These are phyloP conservation scores for Hyposoter dolosus DNA, from an alignment of 2,888 invertebrate species.

Conservation along the genomic window DNA sequence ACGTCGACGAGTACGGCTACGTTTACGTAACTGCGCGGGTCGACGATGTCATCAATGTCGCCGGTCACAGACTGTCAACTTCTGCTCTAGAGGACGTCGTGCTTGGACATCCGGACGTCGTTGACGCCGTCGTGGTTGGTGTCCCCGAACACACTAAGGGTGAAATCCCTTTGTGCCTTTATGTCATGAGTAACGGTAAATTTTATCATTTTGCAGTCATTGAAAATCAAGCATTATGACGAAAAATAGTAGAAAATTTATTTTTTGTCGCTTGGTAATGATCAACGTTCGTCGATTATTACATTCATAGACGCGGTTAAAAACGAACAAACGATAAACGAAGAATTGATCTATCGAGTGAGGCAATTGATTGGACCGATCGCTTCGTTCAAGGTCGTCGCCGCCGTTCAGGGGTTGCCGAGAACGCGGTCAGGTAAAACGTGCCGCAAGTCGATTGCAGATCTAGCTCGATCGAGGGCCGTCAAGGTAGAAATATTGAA, in stretches of 20 bases:
- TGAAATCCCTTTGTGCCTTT: conserved; percentile 95
- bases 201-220: conserved; percentile 30
- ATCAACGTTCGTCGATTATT: background rate
- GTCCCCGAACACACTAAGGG: conserved; percentile 96
- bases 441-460: conserved; percentile 93
- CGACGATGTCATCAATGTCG: conserved; percentile 98
- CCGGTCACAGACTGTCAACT: conserved; percentile 96
- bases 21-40: conserved; percentile 96
- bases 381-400: conserved; percentile 93
- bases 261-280: background rate
- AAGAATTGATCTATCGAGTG: conserved; percentile 87
- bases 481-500: conserved; percentile 87
- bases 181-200: conserved; percentile 90
- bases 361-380: conserved; percentile 93
- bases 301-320: conserved; percentile 84
- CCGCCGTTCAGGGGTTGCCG: conserved; percentile 92
- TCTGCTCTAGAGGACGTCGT: conserved; percentile 96
- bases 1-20: conserved; percentile 92
- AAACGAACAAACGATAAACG: conserved; percentile 86
- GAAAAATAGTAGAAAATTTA: background rate
- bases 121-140: conserved; percentile 95
- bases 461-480: conserved; percentile 92
- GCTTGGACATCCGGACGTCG: conserved; percentile 93
- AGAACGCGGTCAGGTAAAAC: conserved; percentile 95
- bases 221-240: background rate